Percentiles rank a stretch among this genome's conserved stretches.
Conservation (phyloP, 2,797 vertebrate species). For the Muscicapa striata region DNA sequence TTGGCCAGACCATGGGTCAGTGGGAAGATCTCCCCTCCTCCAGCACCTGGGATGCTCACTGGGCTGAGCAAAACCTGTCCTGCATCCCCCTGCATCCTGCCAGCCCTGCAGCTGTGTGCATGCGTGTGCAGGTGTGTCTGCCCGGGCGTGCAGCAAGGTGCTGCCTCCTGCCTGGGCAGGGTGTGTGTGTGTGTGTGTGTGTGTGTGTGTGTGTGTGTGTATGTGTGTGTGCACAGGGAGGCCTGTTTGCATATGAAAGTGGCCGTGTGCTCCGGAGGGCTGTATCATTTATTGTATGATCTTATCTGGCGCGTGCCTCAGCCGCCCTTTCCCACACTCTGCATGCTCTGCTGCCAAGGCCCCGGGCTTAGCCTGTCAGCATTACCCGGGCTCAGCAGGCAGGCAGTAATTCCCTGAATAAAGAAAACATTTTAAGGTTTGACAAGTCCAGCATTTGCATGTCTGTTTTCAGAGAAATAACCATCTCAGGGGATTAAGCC, state of each 20-base stretch:
- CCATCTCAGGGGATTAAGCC: constrained; percentile 81
- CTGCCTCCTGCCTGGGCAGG: neutral
- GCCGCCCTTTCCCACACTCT: constrained; percentile 89
- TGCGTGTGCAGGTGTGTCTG: neutral
- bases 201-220: neutral
- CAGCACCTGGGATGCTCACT: neutral
- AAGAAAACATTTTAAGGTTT: constrained; percentile 79
- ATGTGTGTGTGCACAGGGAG: neutral
- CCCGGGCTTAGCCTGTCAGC: constrained; percentile 79
- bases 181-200: neutral
- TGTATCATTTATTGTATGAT: constrained; percentile 80
- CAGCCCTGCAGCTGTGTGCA: neutral
- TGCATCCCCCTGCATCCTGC: neutral
- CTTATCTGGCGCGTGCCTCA: constrained; percentile 88
- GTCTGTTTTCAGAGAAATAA: constrained; percentile 87
- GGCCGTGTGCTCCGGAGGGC: constrained; percentile 78
- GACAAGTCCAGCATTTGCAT: constrained; percentile 73
- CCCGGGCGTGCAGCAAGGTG: neutral
- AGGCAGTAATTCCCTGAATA: constrained; percentile 87
- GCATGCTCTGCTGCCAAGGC: constrained; percentile 81
- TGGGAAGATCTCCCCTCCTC: neutral
- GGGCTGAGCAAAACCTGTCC: neutral
- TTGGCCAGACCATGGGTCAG: neutral
- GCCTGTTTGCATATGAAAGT: constrained; percentile 80
- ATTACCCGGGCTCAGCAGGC: constrained; percentile 84